Evolutionary conservation across 1,140 invertebrate genomes (phyloP).

Genomic region (Chrysomallon squamiferum): DNA sequence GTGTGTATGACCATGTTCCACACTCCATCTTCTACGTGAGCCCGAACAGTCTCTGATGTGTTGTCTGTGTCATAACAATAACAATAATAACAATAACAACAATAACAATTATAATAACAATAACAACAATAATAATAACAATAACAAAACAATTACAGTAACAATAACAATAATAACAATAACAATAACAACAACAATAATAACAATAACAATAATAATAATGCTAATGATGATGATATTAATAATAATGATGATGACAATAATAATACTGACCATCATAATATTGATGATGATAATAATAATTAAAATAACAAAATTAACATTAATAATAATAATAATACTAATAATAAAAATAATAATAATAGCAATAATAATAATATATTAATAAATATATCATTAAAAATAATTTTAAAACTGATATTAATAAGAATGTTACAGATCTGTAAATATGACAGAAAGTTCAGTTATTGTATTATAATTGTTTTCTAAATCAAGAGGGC

Average conservation of each 20-base stretch:
- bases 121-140: background rate
- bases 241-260: background rate
- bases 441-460: too few species aligned
- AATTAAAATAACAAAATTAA: background rate
- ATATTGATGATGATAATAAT: background rate
- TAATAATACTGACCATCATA: background rate
- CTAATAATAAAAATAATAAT: background rate
- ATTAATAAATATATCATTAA: too few species aligned
- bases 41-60: too few species aligned
- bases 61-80: background rate
- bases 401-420: too few species aligned
- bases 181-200: background rate
- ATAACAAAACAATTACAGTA: background rate
- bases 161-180: background rate
- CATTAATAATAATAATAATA: background rate
- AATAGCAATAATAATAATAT: background rate
- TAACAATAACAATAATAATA: background rate
- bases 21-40: too few species aligned
- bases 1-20: too few species aligned
- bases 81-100: background rate
- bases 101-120: background rate
- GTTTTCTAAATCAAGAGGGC: too few species aligned
- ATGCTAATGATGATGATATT: background rate
- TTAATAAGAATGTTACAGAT: too few species aligned
- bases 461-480: too few species aligned